Percentiles rank a stretch among this genome's conserved stretches.
Conservation (phyloP, 1,140 invertebrate genomes). For the Druon quercuslanigerum region DNA sequence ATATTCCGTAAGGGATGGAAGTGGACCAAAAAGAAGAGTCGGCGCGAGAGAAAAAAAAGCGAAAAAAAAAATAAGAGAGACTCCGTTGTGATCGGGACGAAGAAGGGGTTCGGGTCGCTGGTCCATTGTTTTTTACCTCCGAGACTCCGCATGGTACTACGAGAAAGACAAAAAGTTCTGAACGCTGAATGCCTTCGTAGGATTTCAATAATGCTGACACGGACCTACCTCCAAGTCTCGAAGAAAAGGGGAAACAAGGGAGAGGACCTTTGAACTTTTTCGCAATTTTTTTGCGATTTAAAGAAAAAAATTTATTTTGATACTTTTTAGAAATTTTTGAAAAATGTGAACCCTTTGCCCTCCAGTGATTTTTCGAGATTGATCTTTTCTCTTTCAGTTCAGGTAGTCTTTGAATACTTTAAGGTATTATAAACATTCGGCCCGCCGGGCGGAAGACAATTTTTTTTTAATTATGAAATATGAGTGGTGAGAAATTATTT, state of each 20-base stretch:
- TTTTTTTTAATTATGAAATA: no score
- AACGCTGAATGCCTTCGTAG: constrained; percentile 27
- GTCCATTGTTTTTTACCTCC: constrained; percentile 51
- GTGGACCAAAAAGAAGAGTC: constrained; percentile 41
- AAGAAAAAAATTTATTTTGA: neutral
- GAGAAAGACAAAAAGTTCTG: neutral
- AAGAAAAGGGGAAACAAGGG: neutral
- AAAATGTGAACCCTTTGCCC: neutral
- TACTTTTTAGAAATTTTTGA: neutral
- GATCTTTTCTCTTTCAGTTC: no score
- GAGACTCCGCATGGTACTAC: constrained; percentile 38
- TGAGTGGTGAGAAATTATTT: no score
- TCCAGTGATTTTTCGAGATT: no score
- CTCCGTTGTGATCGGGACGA: constrained; percentile 40
- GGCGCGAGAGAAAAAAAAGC: constrained; percentile 33
- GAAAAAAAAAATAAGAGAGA: neutral
- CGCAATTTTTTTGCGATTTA: neutral
- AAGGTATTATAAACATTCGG: no score
- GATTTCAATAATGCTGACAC: constrained; percentile 38
- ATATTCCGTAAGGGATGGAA: constrained; percentile 41
- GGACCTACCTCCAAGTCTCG: neutral
- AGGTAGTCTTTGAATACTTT: no score
- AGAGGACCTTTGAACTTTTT: neutral
- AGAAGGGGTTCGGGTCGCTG: constrained; percentile 38
- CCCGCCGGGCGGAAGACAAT: no score